phyloP scores from a whole-genome alignment of 2,797 vertebrate species.

The Kryptopterus vitreolus region DNA sequence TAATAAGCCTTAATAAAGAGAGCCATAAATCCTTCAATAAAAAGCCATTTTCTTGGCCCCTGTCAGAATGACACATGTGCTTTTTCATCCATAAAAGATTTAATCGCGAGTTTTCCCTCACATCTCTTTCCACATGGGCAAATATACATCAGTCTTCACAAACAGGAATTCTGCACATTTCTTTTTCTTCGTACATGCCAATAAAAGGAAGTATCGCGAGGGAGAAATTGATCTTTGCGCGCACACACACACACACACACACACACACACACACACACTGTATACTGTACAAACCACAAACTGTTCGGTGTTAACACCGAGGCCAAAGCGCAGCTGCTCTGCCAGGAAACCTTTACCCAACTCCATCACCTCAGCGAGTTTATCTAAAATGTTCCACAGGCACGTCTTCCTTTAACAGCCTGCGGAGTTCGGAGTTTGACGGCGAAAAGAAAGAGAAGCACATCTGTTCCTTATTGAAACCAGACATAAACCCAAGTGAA shows the following conservation, averaged over 20 bases:
- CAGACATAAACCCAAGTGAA: conserved; percentile 38
- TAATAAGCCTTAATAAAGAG: conserved; percentile 34
- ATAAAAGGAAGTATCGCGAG: conserved; percentile 18
- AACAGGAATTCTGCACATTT: conserved; percentile 4
- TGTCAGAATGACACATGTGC: conserved; percentile 33
- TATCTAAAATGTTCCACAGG: conserved; percentile 42
- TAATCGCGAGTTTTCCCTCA: background rate
- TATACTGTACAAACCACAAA: conserved; percentile 42
- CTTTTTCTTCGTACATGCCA: background rate
- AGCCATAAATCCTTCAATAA: conserved; percentile 30
- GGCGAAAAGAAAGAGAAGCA: conserved; percentile 31
- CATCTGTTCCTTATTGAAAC: conserved; percentile 55
- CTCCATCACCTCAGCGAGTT: conserved; percentile 43
- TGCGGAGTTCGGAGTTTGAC: conserved; percentile 22
- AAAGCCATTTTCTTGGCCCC: conserved; percentile 31
- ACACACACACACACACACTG: no score
- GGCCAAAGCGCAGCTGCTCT: conserved; percentile 30
- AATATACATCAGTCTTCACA: background rate
- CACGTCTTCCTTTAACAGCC: conserved; percentile 36
- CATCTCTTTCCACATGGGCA: background rate
- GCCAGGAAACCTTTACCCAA: conserved; percentile 52
- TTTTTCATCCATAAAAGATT: conserved; percentile 16
- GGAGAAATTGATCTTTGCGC: conserved; percentile 1
- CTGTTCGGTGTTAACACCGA: conserved; percentile 30
- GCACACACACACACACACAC: no score